Evolutionary conservation across 2,888 invertebrate species (phyloP).

Genomic region (Xanthorhoe spadicearia): DNA sequence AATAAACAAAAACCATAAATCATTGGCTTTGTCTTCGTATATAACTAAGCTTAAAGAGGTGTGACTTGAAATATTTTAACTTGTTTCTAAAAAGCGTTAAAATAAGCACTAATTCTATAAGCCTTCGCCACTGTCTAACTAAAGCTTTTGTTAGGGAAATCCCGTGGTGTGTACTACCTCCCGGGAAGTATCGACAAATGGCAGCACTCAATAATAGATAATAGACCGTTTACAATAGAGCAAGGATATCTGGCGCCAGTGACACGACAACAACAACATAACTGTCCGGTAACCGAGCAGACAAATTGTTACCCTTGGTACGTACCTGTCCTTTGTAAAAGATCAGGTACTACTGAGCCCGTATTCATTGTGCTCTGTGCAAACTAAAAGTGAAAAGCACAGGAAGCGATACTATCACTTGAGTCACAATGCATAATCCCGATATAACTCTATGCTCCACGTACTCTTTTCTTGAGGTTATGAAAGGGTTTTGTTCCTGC

Average conservation of each 20-base stretch:
- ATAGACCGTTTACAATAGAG: conserved; percentile 60
- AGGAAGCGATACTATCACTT: conserved; percentile 70
- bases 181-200: conserved; percentile 57
- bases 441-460: conserved; percentile 61
- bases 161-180: conserved; percentile 49
- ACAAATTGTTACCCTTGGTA: conserved; percentile 59
- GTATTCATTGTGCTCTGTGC: conserved; percentile 55
- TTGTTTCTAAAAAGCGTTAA: conserved; percentile 33
- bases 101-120: conserved; percentile 39
- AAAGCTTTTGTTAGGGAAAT: conserved; percentile 48
- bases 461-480: conserved; percentile 50
- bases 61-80: conserved; percentile 33
- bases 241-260: conserved; percentile 73
- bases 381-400: conserved; percentile 64
- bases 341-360: conserved; percentile 61
- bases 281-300: conserved; percentile 65
- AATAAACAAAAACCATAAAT: background rate
- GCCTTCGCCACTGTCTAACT: conserved; percentile 57
- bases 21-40: conserved; percentile 1
- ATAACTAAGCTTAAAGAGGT: conserved; percentile 19
- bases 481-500: conserved; percentile 47
- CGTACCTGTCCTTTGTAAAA: conserved; percentile 69
- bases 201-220: conserved; percentile 56
- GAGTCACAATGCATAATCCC: conserved; percentile 66
- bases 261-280: conserved; percentile 61